Evolutionary conservation across 1,140 invertebrate species (phyloP).

Genomic region (Bombus haemorrhoidalis): DNA sequence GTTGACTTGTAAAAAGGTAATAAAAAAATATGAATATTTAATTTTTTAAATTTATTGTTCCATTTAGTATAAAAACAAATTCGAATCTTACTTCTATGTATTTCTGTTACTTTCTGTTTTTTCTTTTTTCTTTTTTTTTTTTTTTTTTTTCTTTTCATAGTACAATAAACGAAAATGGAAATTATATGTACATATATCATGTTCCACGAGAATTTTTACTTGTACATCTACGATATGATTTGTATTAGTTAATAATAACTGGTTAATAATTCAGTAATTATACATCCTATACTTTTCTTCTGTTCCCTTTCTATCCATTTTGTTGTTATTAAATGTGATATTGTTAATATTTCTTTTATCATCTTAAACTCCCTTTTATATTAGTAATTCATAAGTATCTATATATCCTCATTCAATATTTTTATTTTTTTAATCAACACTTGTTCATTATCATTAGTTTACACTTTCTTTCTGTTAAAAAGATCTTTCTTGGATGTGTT

Average conservation of each 20-base stretch:
- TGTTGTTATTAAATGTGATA: neutral
- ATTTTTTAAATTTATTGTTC: neutral
- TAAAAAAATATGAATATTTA: constrained; percentile 6
- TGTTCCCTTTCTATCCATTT: neutral
- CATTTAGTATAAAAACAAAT: neutral
- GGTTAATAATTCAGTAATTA: neutral
- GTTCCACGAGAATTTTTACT: neutral
- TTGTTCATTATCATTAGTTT: neutral
- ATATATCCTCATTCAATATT: neutral
- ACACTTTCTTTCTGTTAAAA: neutral
- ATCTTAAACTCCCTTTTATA: neutral
- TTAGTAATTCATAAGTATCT: neutral
- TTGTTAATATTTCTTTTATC: neutral
- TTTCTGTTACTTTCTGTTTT: too few species aligned
- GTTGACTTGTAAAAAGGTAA: neutral
- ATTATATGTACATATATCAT: neutral
- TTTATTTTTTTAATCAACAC: neutral
- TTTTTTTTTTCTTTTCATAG: neutral
- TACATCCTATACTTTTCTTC: neutral
- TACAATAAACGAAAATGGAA: neutral
- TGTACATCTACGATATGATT: neutral
- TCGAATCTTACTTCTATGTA: neutral
- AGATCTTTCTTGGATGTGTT: neutral
- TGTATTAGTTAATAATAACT: neutral
- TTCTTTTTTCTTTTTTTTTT: neutral